Base-by-base conservation (phyloP, 1,140 invertebrate genomes). In the Cydia strobilella region DNA sequence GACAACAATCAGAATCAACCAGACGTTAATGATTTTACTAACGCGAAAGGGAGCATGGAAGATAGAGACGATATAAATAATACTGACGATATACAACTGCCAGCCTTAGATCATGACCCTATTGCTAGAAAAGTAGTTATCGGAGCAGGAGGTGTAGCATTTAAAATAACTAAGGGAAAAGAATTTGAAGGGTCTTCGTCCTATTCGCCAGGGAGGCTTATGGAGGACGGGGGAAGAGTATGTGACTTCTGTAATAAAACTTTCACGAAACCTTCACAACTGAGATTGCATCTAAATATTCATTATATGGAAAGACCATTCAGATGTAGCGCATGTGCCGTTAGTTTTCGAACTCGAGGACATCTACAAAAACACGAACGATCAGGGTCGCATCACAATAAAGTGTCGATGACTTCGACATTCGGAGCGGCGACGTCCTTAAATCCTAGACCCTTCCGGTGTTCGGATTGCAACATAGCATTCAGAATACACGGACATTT, bases 401-500 rank as follows among this genome's bases (percentile, higher is more conserved):
- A 98, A 94, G 96, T 97, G 81, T 94, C 95, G 80, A 97, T 97
- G 96, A 97, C 96, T 48, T 96, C 96, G 5, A 97, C 96, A 1
- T 97, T 97, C 88, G 96, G 97, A 1, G 95, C 96, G 7, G 96
- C 96, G 0, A 97, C 96, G 0, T 95, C 96, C 0, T 96, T 96
- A 74, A 98, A 99, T 93, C 98, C 98, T 15, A 94, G 98, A 66
- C 98, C 98, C 5, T 99, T 98, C 85, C 98, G 98, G 84, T 99
- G 98, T 93, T 96, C 95, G 6, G 98, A 99, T 84, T 99, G 99
- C 90, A 98, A 98, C 88, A 97, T 98, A 76, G 98, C 98, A 1
- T 99, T 99, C 89, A 95, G 98, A 77, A 99, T 99, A 84, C 98
- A 99, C 84, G 98, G 98, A 0, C 98, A 99, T 92, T 93, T 99